These are phyloP conservation scores for Graphium colonna DNA, from an alignment of 2,888 invertebrate genomes.

Conservation along the genomic window DNA sequence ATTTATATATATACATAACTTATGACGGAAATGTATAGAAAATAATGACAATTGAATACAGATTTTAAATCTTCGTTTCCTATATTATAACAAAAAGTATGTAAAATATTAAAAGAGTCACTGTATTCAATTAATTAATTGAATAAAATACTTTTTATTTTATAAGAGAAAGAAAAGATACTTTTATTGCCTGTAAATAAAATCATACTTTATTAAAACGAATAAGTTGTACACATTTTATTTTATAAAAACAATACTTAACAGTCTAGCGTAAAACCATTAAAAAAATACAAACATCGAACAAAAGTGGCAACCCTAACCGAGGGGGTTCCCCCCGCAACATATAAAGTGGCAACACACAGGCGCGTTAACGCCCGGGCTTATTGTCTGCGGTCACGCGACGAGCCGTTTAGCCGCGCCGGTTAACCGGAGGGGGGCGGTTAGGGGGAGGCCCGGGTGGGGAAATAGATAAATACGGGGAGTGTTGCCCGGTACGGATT, in stretches of 20 bases:
- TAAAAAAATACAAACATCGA: neutral
- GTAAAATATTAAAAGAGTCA: too few relatives aligned
- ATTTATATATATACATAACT: too few relatives aligned
- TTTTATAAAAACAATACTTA: neutral
- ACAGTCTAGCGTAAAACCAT: neutral
- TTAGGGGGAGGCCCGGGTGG: conserved; percentile 79
- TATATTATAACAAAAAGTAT: too few relatives aligned
- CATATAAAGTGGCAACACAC: conserved; percentile 79
- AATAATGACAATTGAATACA: too few relatives aligned
- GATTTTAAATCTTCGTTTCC: too few relatives aligned
- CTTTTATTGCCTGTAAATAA: neutral
- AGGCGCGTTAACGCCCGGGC: conserved; percentile 79
- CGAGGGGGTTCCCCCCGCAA: conserved; percentile 51
- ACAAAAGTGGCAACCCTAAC: conserved; percentile 29
- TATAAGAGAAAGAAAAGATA: neutral
- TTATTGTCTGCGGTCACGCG: conserved; percentile 81
- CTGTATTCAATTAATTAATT: too few relatives aligned
- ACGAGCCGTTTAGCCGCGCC: conserved; percentile 80
- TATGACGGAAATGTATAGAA: too few relatives aligned
- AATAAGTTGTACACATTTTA: neutral
- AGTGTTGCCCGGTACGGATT: conserved; percentile 39
- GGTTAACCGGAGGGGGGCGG: conserved; percentile 78
- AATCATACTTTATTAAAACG: neutral
- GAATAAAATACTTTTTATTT: too few relatives aligned
- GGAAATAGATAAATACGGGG: conserved; percentile 77